A percentile compares a stretch with the other conserved stretches of the same genome.
Evolutionary conservation across 2,797 vertebrate genomes (phyloP).

Genomic region (Thripadectes ignobilis): DNA sequence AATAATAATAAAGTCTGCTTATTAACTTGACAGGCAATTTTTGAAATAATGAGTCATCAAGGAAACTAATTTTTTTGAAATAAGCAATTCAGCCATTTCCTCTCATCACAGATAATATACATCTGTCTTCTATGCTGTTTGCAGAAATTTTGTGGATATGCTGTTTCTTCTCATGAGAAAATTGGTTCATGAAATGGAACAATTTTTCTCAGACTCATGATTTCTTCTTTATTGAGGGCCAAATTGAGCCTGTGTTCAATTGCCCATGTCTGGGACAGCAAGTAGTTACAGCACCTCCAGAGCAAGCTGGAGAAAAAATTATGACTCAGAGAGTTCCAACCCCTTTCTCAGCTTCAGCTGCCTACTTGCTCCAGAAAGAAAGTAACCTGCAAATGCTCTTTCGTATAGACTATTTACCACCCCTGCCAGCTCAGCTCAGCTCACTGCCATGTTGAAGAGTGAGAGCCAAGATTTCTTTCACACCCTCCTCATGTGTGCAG

Average conservation of each 20-base stretch:
- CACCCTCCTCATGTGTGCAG: not conserved
- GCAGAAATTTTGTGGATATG: conserved; percentile 63
- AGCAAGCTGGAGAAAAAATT: conserved; percentile 23
- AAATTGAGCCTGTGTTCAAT: conserved; percentile 61
- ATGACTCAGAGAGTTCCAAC: conserved; percentile 36
- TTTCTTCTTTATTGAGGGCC: conserved; percentile 68
- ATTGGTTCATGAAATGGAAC: conserved; percentile 59
- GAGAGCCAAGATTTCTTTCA: conserved; percentile 37
- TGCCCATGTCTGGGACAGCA: conserved; percentile 46
- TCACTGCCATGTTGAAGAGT: not conserved
- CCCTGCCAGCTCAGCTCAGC: conserved; percentile 37
- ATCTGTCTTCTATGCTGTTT: conserved; percentile 61
- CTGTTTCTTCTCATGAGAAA: conserved; percentile 66
- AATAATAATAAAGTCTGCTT: conserved; percentile 52
- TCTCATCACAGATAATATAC: conserved; percentile 65
- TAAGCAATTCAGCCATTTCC: conserved; percentile 67
- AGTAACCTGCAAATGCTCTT: conserved; percentile 19
- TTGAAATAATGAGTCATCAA: conserved; percentile 63
- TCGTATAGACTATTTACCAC: conserved; percentile 17
- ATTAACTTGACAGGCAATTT: conserved; percentile 66
- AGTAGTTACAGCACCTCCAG: conserved; percentile 41
- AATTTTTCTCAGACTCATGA: conserved; percentile 65
- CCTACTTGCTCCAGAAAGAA: conserved; percentile 52
- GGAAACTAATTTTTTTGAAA: conserved; percentile 64
- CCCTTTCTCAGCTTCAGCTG: not conserved